Base-by-base conservation (phyloP, 2,113 vertebrate genomes). In the Lutjanus erythropterus region DNA sequence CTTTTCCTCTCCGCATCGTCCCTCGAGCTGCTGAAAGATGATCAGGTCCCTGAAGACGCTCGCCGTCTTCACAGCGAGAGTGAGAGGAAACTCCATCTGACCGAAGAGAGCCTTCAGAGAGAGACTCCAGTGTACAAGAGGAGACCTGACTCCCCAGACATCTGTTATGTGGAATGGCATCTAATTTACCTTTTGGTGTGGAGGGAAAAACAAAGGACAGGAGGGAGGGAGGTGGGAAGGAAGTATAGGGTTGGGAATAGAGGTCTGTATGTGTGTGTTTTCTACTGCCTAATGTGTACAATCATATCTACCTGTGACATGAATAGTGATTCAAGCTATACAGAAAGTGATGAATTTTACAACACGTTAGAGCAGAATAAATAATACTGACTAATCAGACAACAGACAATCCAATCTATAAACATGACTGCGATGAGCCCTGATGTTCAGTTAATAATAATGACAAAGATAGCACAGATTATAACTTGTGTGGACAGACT, bases 141-240 rank as follows among this genome's bases (percentile, higher is more conserved):
- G 77, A 75, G 79, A 84, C 67, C 64, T 8, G 75, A 88, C 75
- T 92, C 79, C 87, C 87, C 61, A 80, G 88, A 92, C 93, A 93
- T 92, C 92, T 94, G 92, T 76, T 93, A 64, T 53, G 85, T 81
- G 78, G 81, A 90, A 60, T 39, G 67, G 70, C 86, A 68, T 88
- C 86, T 92, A 84, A 89, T 93, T 89, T 90, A 86, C 81, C 86
- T 89, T 85, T 86, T 55, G 76, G 67, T 68, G 87, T 70, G 53
- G 71, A 68, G 78, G 76, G 77, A 29, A 85, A 85, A 74, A 86
- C 84, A 78, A 72, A 80, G 69, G 58, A 50, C 5, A 25, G 37
- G 44, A 46, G 56, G 21, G 55, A 71, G 50, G 33, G 61, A 50
- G 60, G 47, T 12, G 35, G 41, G 46, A 6, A 25, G 46, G 60